Evolutionary conservation across 1,140 invertebrate species (phyloP).

Genomic region (Bemisia tabaci): DNA sequence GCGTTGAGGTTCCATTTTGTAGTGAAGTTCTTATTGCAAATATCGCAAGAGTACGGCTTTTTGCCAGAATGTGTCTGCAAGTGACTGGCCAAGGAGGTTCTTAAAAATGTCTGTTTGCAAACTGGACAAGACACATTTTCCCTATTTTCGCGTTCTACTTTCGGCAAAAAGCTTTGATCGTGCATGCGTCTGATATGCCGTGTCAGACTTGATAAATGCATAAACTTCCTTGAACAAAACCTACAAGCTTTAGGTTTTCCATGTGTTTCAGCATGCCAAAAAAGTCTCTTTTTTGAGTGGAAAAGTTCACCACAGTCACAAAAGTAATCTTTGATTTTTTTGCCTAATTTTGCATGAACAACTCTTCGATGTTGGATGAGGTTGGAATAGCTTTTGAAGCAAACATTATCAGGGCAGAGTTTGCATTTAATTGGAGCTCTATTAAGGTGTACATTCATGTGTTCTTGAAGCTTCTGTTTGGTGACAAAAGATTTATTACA

Average conservation of each 20-base stretch:
- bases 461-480: slow-evolving; percentile 59
- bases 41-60: slow-evolving; percentile 58
- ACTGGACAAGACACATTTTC: slow-evolving; percentile 65
- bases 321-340: slow-evolving; percentile 58
- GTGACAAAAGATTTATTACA: slow-evolving; percentile 72
- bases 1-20: slow-evolving; percentile 80
- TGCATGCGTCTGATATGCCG: slow-evolving; percentile 68
- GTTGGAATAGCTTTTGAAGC: slow-evolving; percentile 72
- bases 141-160: slow-evolving; percentile 34
- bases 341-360: slow-evolving; percentile 48
- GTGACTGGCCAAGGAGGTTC: slow-evolving; percentile 63
- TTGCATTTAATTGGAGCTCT: slow-evolving; percentile 66
- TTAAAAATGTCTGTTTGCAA: slow-evolving; percentile 63
- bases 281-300: slow-evolving; percentile 63
- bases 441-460: slow-evolving; percentile 67
- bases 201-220: slow-evolving; percentile 64
- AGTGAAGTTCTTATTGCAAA: slow-evolving; percentile 71
- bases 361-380: slow-evolving; percentile 67
- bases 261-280: slow-evolving; percentile 75
- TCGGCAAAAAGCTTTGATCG: slow-evolving; percentile 55
- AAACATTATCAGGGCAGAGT: slow-evolving; percentile 50
- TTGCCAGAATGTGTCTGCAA: slow-evolving; percentile 60
- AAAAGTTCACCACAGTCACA: slow-evolving; percentile 65
- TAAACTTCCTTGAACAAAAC: slow-evolving; percentile 68
- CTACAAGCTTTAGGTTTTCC: slow-evolving; percentile 66